These are phyloP conservation scores for Epizoanthus ramosus DNA, from an alignment of 92 coral and sea anemone species.

Conservation along the genomic window DNA sequence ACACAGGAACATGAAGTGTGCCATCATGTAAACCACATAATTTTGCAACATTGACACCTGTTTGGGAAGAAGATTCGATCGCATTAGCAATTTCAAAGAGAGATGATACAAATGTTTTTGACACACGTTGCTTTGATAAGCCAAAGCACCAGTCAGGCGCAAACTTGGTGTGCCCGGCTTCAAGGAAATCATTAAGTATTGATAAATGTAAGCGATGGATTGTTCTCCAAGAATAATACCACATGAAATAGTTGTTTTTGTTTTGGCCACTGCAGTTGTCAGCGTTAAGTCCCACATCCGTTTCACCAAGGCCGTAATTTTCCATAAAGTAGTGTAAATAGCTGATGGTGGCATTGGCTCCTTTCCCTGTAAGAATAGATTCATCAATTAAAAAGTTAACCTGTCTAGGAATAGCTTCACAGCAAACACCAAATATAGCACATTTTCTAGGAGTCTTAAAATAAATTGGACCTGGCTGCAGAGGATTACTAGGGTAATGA, in stretches of 20 bases:
- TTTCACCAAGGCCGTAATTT: slow-evolving; percentile 38
- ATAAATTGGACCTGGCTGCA: slow-evolving; percentile 63
- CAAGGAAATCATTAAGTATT: slow-evolving; percentile 30
- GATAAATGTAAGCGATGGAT: slow-evolving; percentile 17
- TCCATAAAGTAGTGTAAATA: slow-evolving; percentile 37
- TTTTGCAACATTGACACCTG: slow-evolving; percentile 47
- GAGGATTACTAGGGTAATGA: slow-evolving; percentile 55
- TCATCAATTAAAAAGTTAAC: slow-evolving; percentile 43
- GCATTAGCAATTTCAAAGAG: slow-evolving; percentile 60
- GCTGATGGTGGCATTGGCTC: slow-evolving; percentile 40
- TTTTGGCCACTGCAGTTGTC: slow-evolving; percentile 49
- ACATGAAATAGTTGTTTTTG: slow-evolving; percentile 30
- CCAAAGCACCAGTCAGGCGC: slow-evolving; percentile 73
- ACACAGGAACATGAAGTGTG: slow-evolving; percentile 52
- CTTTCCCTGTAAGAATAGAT: slow-evolving; percentile 34
- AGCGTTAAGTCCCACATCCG: slow-evolving; percentile 22
- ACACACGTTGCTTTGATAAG: slow-evolving; percentile 32
- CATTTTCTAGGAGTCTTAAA: slow-evolving; percentile 46
- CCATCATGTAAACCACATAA: slow-evolving; percentile 69
- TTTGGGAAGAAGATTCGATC: slow-evolving; percentile 50
- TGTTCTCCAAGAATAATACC: slow-evolving; percentile 35
- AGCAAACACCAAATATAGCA: slow-evolving; percentile 34
- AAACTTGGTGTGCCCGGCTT: slow-evolving; percentile 64
- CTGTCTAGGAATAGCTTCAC: slow-evolving; percentile 34
- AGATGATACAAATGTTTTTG: slow-evolving; percentile 53